A percentile compares a stretch with the other conserved stretches of the same genome.
phyloP scores from a whole-genome alignment of 2,113 vertebrate genomes.

The Prochilodus magdalenae region DNA sequence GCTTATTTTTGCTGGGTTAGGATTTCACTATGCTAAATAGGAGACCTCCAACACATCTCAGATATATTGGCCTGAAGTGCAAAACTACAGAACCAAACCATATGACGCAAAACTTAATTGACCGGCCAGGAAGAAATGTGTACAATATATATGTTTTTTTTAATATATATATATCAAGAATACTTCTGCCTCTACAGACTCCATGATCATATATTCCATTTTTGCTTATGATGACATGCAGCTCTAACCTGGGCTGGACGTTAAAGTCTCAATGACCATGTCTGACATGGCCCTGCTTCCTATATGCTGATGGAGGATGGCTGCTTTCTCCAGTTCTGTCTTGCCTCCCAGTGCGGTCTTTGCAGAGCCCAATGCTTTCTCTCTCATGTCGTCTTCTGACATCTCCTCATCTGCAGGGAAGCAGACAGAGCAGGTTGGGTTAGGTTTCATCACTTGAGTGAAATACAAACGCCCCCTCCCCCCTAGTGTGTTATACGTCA shows the following conservation, averaged over 20 bases:
- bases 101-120: neutral
- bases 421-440: slow-evolving; percentile 34
- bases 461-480: neutral
- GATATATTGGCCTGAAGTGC: neutral
- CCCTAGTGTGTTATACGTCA: neutral
- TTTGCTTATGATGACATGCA: too few relatives aligned
- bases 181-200: neutral
- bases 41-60: neutral
- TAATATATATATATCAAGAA: too few relatives aligned
- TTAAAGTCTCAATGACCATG: slow-evolving; percentile 95
- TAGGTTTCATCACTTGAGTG: neutral
- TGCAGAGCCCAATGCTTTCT: slow-evolving; percentile 81
- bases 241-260: slow-evolving; percentile 78
- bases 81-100: neutral
- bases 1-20: too few relatives aligned
- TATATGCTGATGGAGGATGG: slow-evolving; percentile 92
- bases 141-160: too few relatives aligned
- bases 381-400: slow-evolving; percentile 85
- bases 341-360: slow-evolving; percentile 83
- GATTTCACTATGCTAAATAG: too few relatives aligned
- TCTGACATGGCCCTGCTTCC: slow-evolving; percentile 95
- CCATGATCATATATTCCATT: neutral
- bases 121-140: too few relatives aligned
- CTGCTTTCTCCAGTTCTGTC: slow-evolving; percentile 82
- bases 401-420: slow-evolving; percentile 78